Evolutionary conservation across 1,140 invertebrate species (phyloP), one percentile per base, ranked within the genome.

Genomic region (Chionoecetes opilio): DNA sequence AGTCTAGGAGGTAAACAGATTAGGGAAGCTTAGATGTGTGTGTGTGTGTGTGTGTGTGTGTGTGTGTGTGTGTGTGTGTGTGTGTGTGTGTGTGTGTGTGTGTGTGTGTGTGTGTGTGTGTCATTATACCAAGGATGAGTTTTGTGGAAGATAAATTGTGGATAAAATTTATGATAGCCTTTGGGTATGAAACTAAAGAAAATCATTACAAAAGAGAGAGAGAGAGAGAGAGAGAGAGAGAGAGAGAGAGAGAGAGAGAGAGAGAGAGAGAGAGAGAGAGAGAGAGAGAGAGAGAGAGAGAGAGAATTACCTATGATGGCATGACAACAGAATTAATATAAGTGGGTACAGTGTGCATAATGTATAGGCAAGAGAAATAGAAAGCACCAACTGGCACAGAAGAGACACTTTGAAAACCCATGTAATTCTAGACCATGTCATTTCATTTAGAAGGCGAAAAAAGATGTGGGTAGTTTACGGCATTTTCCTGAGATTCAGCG

Each of bases 171-270:
- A 32, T 37, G 21, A 87, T 3, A 6, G 34, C 32, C 6, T 87
- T 31, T 35, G 8, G n/a, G 21, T 32, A 14, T 14, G 5, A 84
- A 21, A 38, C 26, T n/a, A 93, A 84, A 92, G 82, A 92, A 38
- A 38, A 38, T 21, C 17, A 0, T 34, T 5, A 31, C 29, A 37
- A 37, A 11, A 35, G 46, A 14, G 46, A 92, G 37, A 21, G 63
- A 31, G 3, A 82, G 29, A 34, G 32, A 82, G 88, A 75, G 26
- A 84, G 63, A 82, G 91, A 82, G 63, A 82, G 31, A 92, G 63
- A 82, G 63, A n/a, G 63, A 82, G 75, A 82, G 75, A 82, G 75
- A 26, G 32, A 29, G 8, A 21, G 14, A 34, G 29, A 35, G 46
- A 82, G 32, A 82, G 1, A 75, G 41, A 92, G 29, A 37, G 29